Evolutionary conservation across 2,113 vertebrate species (phyloP).

Genomic region (Hemibagrus wyckioides): DNA sequence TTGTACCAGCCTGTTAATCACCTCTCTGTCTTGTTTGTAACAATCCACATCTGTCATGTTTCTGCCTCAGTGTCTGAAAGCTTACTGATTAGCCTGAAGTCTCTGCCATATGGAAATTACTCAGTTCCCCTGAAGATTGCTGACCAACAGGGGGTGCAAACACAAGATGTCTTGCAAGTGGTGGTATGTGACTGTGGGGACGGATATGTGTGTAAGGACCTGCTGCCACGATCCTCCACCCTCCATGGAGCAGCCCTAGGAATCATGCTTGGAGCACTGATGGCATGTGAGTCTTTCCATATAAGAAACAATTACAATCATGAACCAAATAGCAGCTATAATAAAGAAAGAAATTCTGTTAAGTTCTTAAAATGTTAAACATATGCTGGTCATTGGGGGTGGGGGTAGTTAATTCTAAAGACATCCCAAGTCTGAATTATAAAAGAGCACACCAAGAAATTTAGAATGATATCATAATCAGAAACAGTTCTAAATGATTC

Average conservation of each 20-base stretch:
- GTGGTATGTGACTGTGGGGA: conserved; percentile 71
- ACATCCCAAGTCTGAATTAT: too few relatives aligned
- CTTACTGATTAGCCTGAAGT: conserved; percentile 65
- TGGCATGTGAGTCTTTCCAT: conserved; percentile 71
- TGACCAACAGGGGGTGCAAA: conserved; percentile 71
- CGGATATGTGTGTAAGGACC: conserved; percentile 43
- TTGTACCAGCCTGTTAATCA: not conserved
- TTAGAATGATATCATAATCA: too few relatives aligned
- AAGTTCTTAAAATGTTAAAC: too few relatives aligned
- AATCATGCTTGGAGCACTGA: conserved; percentile 56
- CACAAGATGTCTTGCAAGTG: conserved; percentile 59
- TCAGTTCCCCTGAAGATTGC: conserved; percentile 69
- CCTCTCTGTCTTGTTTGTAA: not conserved
- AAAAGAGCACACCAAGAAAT: too few relatives aligned
- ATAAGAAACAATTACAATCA: not conserved
- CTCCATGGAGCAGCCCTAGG: conserved; percentile 61
- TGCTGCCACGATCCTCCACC: not conserved
- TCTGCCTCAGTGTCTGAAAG: conserved; percentile 56
- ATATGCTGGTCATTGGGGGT: too few relatives aligned
- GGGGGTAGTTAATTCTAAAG: too few relatives aligned
- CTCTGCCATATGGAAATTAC: conserved; percentile 71
- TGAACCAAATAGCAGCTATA: not conserved
- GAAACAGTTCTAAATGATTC: not conserved
- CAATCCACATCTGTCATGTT: not conserved
- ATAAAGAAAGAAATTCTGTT: not conserved